Conservation (phyloP, 2,113 vertebrate species). For the Oncorhynchus tshawytscha region DNA sequence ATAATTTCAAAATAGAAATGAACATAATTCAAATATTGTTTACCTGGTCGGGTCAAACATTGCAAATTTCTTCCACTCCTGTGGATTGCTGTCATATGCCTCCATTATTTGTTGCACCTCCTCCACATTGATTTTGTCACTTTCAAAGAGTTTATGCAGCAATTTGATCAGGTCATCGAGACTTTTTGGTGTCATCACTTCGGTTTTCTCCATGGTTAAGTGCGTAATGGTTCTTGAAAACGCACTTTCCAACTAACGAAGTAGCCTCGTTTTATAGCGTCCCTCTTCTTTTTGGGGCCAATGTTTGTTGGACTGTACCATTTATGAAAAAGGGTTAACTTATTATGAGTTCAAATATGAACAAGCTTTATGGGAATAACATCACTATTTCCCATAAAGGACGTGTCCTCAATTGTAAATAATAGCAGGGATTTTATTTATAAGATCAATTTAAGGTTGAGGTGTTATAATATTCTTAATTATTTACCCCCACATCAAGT, state of each 20-base stretch:
- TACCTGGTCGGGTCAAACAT: conserved; percentile 92
- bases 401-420: neutral
- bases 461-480: neutral
- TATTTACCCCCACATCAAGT: conserved; percentile 12
- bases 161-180: conserved; percentile 81
- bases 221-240: neutral
- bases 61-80: conserved; percentile 85
- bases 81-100: conserved; percentile 85
- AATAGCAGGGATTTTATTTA: neutral
- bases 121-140: conserved; percentile 81
- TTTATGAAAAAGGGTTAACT: conserved; percentile 40
- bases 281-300: neutral
- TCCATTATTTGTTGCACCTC: conserved; percentile 90
- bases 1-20: neutral
- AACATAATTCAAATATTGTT: conserved; percentile 12
- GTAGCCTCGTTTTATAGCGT: too few species aligned
- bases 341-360: conserved; percentile 11
- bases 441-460: neutral
- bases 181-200: conserved; percentile 76
- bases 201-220: conserved; percentile 79
- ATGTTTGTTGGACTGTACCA: conserved; percentile 69
- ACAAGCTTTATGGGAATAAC: neutral
- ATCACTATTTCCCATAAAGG: neutral
- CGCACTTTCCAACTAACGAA: neutral
- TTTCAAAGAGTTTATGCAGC: conserved; percentile 81